These are phyloP conservation scores for Uropetala carovei DNA, from an alignment of 2,888 invertebrate species.

Conservation along the genomic window DNA sequence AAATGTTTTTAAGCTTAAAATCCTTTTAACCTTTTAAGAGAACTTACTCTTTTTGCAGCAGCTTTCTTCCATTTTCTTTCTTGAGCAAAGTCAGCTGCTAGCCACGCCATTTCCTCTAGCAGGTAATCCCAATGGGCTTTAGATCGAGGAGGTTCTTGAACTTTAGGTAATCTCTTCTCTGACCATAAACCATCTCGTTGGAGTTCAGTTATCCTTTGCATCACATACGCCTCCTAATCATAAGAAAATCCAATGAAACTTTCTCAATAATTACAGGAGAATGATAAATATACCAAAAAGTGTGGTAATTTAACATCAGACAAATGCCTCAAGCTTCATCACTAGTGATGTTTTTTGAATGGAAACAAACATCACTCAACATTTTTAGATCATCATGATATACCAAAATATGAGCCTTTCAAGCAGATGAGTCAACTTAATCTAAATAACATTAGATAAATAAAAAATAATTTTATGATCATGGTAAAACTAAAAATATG, in stretches of 20 bases:
- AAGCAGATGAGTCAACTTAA: neutral
- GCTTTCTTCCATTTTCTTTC: constrained; percentile 99
- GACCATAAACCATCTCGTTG: constrained; percentile 97
- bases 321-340: neutral
- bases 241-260: constrained; percentile 67
- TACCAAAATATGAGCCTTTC: neutral
- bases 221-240: constrained; percentile 90
- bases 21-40: neutral
- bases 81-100: constrained; percentile 97
- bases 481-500: neutral
- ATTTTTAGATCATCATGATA: neutral
- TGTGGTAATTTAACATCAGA: neutral
- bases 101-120: constrained; percentile 99
- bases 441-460: neutral
- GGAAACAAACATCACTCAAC: neutral
- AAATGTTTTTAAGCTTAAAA: neutral
- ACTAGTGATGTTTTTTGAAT: neutral
- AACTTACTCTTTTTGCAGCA: constrained; percentile 88
- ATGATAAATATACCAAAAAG: constrained; percentile 17
- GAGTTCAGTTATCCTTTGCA: constrained; percentile 93
- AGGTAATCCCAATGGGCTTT: constrained; percentile 99
- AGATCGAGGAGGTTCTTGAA: constrained; percentile 90
- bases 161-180: constrained; percentile 92
- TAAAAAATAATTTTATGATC: neutral
- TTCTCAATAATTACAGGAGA: neutral